phyloP scores from a whole-genome alignment of 92 coral and sea anemone genomes.

The Siderastrea radians region DNA sequence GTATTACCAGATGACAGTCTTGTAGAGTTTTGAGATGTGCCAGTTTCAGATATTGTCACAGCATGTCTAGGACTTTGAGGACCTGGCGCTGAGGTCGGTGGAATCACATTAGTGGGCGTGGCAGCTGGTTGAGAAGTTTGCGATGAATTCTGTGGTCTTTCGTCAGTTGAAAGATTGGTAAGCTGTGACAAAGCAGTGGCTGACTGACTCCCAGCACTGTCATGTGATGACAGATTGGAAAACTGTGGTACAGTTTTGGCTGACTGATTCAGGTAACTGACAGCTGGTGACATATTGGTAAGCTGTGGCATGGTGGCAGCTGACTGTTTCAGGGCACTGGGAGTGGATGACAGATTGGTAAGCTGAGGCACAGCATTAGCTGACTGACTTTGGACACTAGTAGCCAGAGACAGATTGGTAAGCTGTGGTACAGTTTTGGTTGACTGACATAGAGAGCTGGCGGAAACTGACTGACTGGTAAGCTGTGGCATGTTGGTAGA shows the following conservation, averaged over 20 bases:
- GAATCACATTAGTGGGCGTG: neutral
- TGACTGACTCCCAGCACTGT: neutral
- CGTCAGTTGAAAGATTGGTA: neutral
- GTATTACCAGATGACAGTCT: neutral
- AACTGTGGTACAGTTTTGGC: neutral
- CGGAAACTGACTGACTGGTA: neutral
- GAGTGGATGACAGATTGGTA: neutral
- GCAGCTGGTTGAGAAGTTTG: neutral
- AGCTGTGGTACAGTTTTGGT: neutral
- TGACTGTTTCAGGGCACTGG: neutral
- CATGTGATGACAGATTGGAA: neutral
- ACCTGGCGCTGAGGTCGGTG: neutral
- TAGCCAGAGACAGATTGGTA: neutral
- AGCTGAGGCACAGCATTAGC: neutral
- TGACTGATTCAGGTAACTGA: neutral
- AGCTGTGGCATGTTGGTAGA: neutral
- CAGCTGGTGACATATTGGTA: neutral
- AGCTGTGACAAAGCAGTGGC: neutral
- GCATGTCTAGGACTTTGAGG: constrained; percentile 1
- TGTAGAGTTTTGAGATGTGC: neutral
- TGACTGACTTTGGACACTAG: neutral
- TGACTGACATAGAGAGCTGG: neutral
- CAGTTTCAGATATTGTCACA: neutral
- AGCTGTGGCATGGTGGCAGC: neutral
- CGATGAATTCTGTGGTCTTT: neutral